Percentiles rank a stretch among this genome's conserved stretches.
Evolutionary conservation across 2,113 vertebrate genomes (phyloP).

Genomic region (Gasterosteus aculeatus): DNA sequence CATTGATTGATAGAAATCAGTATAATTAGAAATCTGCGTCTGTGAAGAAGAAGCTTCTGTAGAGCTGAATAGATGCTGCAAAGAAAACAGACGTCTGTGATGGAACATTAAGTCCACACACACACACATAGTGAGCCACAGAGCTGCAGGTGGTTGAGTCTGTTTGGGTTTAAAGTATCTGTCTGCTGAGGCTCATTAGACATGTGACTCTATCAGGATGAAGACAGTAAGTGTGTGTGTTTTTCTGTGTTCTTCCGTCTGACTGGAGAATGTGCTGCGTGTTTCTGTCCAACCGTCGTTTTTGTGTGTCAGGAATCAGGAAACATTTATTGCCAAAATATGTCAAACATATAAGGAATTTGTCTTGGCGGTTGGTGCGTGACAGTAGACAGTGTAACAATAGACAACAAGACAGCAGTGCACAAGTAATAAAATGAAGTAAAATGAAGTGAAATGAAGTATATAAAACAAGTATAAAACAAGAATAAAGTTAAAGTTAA

Average conservation of each 20-base stretch:
- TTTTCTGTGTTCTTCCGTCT: neutral
- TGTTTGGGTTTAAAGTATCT: slow-evolving; percentile 49
- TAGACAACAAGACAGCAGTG: too few relatives aligned
- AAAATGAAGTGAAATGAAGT: too few relatives aligned
- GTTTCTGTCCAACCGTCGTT: too few relatives aligned
- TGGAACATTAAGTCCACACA: neutral
- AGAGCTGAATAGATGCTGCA: neutral
- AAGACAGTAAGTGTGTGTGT: slow-evolving; percentile 13
- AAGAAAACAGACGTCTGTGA: neutral
- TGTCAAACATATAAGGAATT: too few relatives aligned
- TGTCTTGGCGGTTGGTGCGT: too few relatives aligned
- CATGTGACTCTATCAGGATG: slow-evolving; percentile 36
- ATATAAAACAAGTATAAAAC: too few relatives aligned
- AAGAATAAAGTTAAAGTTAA: too few relatives aligned
- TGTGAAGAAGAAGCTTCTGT: neutral
- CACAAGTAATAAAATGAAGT: too few relatives aligned
- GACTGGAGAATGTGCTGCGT: too few relatives aligned
- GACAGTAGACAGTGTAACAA: too few relatives aligned
- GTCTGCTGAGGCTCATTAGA: slow-evolving; percentile 57
- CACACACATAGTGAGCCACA: slow-evolving; percentile 5
- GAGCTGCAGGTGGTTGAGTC: slow-evolving; percentile 47
- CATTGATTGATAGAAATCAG: too few relatives aligned
- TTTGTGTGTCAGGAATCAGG: neutral
- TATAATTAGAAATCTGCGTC: neutral
- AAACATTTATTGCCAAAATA: too few relatives aligned